phyloP scores from a whole-genome alignment of 2,888 invertebrate species.

The Anoplius nigerrimus region DNA sequence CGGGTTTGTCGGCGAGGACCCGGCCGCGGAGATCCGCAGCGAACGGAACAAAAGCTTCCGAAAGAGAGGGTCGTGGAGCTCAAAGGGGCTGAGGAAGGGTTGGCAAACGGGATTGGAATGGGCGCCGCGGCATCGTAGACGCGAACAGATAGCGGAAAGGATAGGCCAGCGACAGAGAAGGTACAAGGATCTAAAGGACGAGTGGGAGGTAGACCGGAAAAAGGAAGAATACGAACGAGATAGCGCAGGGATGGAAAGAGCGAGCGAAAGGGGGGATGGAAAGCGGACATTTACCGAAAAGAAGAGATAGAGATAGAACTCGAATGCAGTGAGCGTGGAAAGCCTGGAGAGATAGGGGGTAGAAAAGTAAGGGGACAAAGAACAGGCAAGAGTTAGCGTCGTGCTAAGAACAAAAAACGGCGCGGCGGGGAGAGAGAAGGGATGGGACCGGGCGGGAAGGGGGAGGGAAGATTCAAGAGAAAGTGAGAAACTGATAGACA shows the following conservation, averaged over 20 bases:
- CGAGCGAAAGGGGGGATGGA: not conserved
- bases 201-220: not conserved
- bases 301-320: too few relatives aligned
- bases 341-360: too few relatives aligned
- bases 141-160: not conserved
- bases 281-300: too few relatives aligned
- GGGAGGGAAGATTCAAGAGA: too few relatives aligned
- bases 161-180: not conserved
- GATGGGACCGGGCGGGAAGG: too few relatives aligned
- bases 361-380: too few relatives aligned
- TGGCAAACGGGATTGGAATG: too few relatives aligned
- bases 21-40: slow-evolving; percentile 4
- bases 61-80: slow-evolving; percentile 21
- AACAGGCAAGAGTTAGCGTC: too few relatives aligned
- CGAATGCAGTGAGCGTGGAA: too few relatives aligned
- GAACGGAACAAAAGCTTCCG: slow-evolving; percentile 29
- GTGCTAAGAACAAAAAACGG: not conserved
- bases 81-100: too few relatives aligned
- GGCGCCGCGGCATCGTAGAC: too few relatives aligned
- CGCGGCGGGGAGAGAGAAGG: not conserved
- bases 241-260: slow-evolving; percentile 7
- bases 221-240: not conserved
- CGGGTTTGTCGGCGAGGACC: slow-evolving; percentile 35
- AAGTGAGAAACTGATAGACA: too few relatives aligned
- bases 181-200: slow-evolving; percentile 1